These are phyloP conservation scores for Cladopsammia gracilis DNA, from an alignment of 64 coral and sea anemone genomes.

Conservation along the genomic window DNA sequence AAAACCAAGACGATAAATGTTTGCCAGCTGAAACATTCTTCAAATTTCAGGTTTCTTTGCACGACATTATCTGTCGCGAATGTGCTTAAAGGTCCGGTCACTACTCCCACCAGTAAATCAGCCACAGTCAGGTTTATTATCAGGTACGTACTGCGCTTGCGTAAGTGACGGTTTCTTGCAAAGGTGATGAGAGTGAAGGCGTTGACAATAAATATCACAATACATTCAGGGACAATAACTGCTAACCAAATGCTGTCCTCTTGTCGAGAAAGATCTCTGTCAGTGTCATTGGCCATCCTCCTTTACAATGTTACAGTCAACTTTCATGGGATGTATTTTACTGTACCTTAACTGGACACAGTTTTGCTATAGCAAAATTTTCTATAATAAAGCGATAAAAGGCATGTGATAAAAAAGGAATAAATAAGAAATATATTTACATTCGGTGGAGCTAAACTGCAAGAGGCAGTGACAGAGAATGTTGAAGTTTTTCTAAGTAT, in stretches of 20 bases:
- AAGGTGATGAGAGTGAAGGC: neutral
- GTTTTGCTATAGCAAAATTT: too few species aligned
- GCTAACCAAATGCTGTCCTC: neutral
- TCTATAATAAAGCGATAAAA: too few species aligned
- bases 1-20: neutral
- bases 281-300: too few species aligned
- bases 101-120: neutral
- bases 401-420: too few species aligned
- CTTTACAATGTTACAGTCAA: too few species aligned
- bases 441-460: too few species aligned
- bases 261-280: too few species aligned
- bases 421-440: too few species aligned
- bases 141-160: constrained; percentile 20
- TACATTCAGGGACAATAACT: neutral
- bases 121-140: constrained; percentile 18
- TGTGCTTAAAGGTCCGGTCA: neutral
- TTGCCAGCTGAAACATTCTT: neutral
- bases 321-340: too few species aligned
- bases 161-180: neutral
- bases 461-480: too few species aligned
- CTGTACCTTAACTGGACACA: too few species aligned
- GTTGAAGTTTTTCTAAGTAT: too few species aligned
- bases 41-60: neutral
- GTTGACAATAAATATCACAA: neutral
- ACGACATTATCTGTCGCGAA: neutral